phyloP scores from a whole-genome alignment of 1,140 invertebrate species.

The Drosophila kepulauana region DNA sequence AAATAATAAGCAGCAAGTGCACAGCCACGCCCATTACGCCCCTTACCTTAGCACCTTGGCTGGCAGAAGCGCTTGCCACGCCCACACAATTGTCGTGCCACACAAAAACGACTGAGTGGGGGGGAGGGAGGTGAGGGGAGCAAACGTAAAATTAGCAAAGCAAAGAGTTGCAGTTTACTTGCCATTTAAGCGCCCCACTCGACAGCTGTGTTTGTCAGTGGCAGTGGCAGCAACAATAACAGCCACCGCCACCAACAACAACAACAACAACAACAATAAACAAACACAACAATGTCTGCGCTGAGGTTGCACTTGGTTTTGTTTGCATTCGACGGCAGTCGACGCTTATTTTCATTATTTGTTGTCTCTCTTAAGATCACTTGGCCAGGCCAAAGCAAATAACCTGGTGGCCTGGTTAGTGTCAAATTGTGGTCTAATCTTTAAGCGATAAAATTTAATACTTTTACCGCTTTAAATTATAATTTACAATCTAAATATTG shows the following conservation, averaged over 20 bases:
- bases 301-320: conserved; percentile 53
- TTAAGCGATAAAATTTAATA: no score
- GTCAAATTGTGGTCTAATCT: no score
- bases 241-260: conserved; percentile 27
- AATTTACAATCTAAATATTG: no score
- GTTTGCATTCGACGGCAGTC: conserved; percentile 34
- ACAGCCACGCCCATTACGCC: conserved; percentile 59
- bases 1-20: conserved; percentile 82
- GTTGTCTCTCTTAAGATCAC: conserved; percentile 39
- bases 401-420: background rate
- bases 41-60: conserved; percentile 49
- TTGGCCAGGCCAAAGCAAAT: conserved; percentile 19
- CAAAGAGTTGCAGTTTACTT: conserved; percentile 80
- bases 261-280: conserved; percentile 8
- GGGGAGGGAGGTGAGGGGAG: no score
- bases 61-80: conserved; percentile 32
- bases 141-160: conserved; percentile 74
- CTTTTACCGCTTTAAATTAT: no score
- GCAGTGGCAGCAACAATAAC: conserved; percentile 17
- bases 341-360: conserved; percentile 51
- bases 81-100: conserved; percentile 67
- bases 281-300: conserved; percentile 33
- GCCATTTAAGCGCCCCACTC: conserved; percentile 77
- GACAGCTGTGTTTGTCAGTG: conserved; percentile 78
- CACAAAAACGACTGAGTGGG: background rate